Base-by-base conservation (phyloP, 2,797 vertebrate genomes). In the Artibeus lituratus region DNA sequence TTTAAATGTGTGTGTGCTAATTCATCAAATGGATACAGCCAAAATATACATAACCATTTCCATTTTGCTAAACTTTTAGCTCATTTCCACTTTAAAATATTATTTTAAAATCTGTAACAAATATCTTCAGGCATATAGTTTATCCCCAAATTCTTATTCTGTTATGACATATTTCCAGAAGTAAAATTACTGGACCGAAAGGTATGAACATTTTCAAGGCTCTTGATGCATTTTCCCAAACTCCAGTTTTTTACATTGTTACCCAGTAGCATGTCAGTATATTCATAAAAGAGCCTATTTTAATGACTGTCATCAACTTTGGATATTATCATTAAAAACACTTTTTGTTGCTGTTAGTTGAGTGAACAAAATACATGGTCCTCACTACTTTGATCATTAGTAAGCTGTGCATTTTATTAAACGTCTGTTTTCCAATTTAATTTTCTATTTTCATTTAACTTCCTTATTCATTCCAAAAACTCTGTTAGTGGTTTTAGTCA, bases 71-170 rank as follows among this genome's bases (percentile, higher is more conserved):
- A 49, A 77, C 9, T 77, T 83, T 74, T 57, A 57, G 8, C 15
- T 37, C 73, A 73, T n/a, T 92, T 95, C 32, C 39, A 77, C 73
- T 97, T 93, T n/a, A 12, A 90, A 94, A 67, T 80, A 73, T 47
- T 78, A 32, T 85, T 81, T 84, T 59, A 21, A 81, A 76, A 67
- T 88, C 49, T 57, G 1, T 86, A 47, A 89, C 39, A 87, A 80
- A 35, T 16, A 85, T 91, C 29, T 16, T 82, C 81, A 77, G 22
- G 18, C 76, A 44, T 42, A 39, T n/a, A 59, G 24, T 2, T 92
- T 92, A 49, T 67, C 9, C 18, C 19, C 47, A 85, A 53, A 81
- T 73, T 47, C 67, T 92, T 73, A 67, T 83, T 76, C 29, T 67
- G 29, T 55, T 81, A 74, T 62, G 51, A 84, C 26, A 49, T 90